Evolutionary conservation across 2,113 vertebrate genomes (phyloP).

Genomic region (Macroglossus sobrinus): DNA sequence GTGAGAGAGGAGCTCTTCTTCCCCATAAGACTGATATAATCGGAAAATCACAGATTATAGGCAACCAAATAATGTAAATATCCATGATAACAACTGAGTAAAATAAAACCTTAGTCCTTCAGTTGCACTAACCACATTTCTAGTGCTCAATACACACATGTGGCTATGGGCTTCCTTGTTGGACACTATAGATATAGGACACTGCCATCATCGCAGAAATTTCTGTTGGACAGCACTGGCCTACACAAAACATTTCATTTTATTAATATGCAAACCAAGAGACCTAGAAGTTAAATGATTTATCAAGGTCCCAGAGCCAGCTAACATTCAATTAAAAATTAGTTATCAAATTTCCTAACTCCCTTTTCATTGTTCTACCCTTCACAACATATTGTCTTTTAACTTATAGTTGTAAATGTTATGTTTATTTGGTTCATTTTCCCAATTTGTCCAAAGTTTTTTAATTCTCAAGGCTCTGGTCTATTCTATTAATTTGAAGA

Average conservation of each 20-base stretch:
- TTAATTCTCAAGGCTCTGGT: background rate
- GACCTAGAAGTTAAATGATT: background rate
- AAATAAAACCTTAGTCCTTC: background rate
- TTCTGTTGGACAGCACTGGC: background rate
- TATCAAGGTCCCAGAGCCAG: background rate
- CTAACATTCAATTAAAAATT: background rate
- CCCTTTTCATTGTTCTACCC: background rate
- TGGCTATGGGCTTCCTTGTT: background rate
- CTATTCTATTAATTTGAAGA: constrained; percentile 1
- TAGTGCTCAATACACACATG: background rate
- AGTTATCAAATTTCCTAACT: background rate
- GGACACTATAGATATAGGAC: background rate
- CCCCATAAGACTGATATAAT: background rate
- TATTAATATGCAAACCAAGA: background rate
- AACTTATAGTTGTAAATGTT: background rate
- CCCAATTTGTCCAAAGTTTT: background rate
- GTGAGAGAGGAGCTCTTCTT: background rate
- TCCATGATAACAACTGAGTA: background rate
- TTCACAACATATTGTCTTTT: background rate
- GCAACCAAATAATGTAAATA: background rate
- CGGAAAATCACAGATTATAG: background rate
- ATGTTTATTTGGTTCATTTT: background rate
- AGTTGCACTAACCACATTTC: background rate
- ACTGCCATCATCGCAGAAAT: background rate
- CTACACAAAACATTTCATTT: background rate